These are phyloP conservation scores for Drosophila orena DNA, from an alignment of 1,140 invertebrate species.

Conservation along the genomic window DNA sequence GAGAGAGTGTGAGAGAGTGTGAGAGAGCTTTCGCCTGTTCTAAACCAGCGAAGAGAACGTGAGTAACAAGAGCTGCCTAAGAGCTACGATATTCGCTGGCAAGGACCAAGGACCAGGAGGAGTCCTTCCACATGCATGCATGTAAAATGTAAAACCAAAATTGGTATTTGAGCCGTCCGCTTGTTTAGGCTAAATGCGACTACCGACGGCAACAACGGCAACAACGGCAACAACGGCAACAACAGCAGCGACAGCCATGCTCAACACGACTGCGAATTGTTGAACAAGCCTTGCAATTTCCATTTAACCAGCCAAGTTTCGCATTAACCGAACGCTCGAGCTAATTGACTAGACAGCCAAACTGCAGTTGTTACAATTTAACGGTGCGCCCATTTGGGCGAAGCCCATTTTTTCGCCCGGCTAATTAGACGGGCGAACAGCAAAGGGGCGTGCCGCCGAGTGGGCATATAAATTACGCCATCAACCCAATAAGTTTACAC, in stretches of 20 bases:
- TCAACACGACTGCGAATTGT: conserved; percentile 60
- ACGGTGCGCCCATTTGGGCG: neutral
- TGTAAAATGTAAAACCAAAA: conserved; percentile 73
- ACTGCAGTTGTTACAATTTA: conserved; percentile 34
- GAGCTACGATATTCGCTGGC: conserved; percentile 58
- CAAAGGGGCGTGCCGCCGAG: conserved; percentile 47
- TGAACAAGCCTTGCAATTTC: conserved; percentile 73
- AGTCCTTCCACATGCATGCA: conserved; percentile 43
- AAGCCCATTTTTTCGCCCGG: neutral
- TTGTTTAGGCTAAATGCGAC: conserved; percentile 70
- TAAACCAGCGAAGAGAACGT: conserved; percentile 56
- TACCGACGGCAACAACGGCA: conserved; percentile 12
- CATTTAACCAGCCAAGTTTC: conserved; percentile 52
- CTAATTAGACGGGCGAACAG: conserved; percentile 65
- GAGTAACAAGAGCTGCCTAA: conserved; percentile 13
- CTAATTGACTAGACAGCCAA: conserved; percentile 69
- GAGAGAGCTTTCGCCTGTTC: conserved; percentile 58
- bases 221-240: conserved; percentile 21
- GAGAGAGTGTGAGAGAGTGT: no score
- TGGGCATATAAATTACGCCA: conserved; percentile 40
- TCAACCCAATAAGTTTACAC: conserved; percentile 57
- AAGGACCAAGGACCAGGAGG: neutral
- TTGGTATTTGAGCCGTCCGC: conserved; percentile 72
- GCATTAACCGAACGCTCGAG: conserved; percentile 57
- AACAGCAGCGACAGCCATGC: conserved; percentile 39